phyloP scores from a whole-genome alignment of 37 sponge, comb jelly and placozoan genomes.

The Axinella damicornis region DNA sequence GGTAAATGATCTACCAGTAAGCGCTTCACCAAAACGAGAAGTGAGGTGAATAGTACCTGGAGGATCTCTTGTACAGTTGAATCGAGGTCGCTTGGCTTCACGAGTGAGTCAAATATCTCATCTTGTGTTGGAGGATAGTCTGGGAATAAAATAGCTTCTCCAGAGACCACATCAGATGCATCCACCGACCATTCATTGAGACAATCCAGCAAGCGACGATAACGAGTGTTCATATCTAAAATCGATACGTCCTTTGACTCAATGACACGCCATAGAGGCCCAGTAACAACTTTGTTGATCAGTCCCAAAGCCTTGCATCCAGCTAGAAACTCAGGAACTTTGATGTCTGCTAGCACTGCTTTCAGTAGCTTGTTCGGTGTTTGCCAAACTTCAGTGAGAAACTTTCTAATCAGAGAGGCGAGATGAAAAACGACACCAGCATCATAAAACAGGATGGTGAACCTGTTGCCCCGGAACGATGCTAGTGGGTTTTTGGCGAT shows the following conservation, averaged over 20 bases:
- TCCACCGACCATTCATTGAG: conserved; percentile 29
- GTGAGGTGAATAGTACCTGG: no score
- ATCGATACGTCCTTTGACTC: conserved; percentile 37
- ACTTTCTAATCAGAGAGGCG: neutral
- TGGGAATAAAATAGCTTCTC: conserved; percentile 27
- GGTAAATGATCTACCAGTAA: conserved; percentile 11
- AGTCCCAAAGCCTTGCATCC: conserved; percentile 48
- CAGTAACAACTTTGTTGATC: conserved; percentile 44
- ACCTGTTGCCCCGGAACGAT: conserved; percentile 36
- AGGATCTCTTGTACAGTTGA: neutral
- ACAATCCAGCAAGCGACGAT: neutral
- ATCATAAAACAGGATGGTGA: conserved; percentile 62
- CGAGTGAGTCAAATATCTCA: conserved; percentile 3
- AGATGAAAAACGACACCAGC: conserved; percentile 40
- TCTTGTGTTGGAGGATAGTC: conserved; percentile 17
- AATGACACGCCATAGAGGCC: conserved; percentile 56
- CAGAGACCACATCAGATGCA: conserved; percentile 2
- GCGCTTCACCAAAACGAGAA: neutral
- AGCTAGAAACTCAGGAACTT: conserved; percentile 37
- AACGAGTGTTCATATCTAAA: conserved; percentile 37
- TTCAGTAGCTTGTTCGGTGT: conserved; percentile 39
- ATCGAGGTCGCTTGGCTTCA: no score
- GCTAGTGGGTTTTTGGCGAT: conserved; percentile 30
- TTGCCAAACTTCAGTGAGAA: conserved; percentile 21
- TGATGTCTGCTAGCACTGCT: conserved; percentile 28